Base-by-base conservation (phyloP, 2,797 vertebrate species). In the Vespertilio murinus region DNA sequence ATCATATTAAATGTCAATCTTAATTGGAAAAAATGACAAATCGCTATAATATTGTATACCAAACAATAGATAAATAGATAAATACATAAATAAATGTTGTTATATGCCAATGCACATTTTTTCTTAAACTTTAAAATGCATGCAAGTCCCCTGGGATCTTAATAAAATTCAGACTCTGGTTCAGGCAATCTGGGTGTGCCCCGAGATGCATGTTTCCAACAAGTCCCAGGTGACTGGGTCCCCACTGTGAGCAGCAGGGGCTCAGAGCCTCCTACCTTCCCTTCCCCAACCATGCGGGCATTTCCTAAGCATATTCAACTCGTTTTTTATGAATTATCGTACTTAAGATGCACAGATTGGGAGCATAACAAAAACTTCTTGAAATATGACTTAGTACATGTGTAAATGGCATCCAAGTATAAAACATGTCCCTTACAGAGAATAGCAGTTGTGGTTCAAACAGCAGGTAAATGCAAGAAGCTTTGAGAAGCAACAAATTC, bases 401-500 rank as follows among this genome's bases (percentile, higher is more conserved):
- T 56, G 30, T 71, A 73, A 80, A 80, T 3, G 4, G 45, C n/a
- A 49, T 59, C 33, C 38, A 59, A 18, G 6, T 30, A 28, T 33
- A 56, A 80, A 61, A 89, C 77, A 8, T 0, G 14, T 88, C 35
- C 42, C 20, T 47, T 42, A 69, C 18, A 49, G 84, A 61, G 6
- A 30, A 85, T 0, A 23, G 25, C 47, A 90, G 30, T 28, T 12
- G 8, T 22, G 22, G 40, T n/a, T 47, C n/a, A 59, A 83, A 81
- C 4, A 85, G n/a, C 17, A 52, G 49, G 49, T 3, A 49, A 88
- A 86, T 56, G 33, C 47, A 64, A 86, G 38, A 14, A 45, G 30
- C 30, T 91, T 82, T 23, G 23, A 94, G 67, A 77, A 95, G 22
- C 49, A n/a, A 93, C 84, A 22, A 64, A 88, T 71, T 89, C 47